Percentiles rank a stretch among this genome's conserved stretches.
Evolutionary conservation across 2,797 vertebrate genomes (phyloP).

Genomic region (Bryconaethiops microstoma): DNA sequence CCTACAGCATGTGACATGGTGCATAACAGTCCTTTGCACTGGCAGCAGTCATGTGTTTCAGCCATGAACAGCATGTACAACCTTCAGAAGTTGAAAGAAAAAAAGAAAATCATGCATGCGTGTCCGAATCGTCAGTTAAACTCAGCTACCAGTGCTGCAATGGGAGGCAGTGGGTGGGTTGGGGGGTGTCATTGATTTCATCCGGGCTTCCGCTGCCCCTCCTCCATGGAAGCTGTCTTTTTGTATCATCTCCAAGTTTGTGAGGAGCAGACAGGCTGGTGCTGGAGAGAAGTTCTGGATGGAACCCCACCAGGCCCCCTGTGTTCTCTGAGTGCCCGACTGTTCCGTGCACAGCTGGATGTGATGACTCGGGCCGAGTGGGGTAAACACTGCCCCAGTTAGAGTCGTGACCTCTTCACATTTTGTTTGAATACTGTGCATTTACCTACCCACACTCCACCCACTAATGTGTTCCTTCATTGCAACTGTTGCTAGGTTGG

Average conservation of each 20-base stretch:
- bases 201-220: slow-evolving; percentile 34
- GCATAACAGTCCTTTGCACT: slow-evolving; percentile 11
- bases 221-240: slow-evolving; percentile 50
- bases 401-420: slow-evolving; percentile 4
- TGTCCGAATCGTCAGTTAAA: slow-evolving; percentile 15
- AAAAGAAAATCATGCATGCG: slow-evolving; percentile 7
- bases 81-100: slow-evolving; percentile 37
- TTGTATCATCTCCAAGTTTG: slow-evolving; percentile 48
- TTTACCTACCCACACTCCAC: neutral
- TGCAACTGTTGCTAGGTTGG: neutral
- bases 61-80: slow-evolving; percentile 21
- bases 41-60: slow-evolving; percentile 14
- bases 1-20: slow-evolving; percentile 9
- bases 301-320: slow-evolving; percentile 14
- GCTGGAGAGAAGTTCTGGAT: slow-evolving; percentile 41
- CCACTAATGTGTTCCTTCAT: neutral
- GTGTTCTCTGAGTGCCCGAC: slow-evolving; percentile 40
- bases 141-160: slow-evolving; percentile 27
- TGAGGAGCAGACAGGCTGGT: slow-evolving; percentile 37
- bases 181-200: slow-evolving; percentile 44
- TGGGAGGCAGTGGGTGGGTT: slow-evolving; percentile 1
- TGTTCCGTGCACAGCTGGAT: slow-evolving; percentile 33
- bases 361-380: neutral
- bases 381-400: slow-evolving; percentile 31
- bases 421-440: neutral